A percentile compares a stretch with the other conserved stretches of the same genome.
Evolutionary conservation across 2,888 invertebrate genomes (phyloP).

Genomic region (Acronicta psi): DNA sequence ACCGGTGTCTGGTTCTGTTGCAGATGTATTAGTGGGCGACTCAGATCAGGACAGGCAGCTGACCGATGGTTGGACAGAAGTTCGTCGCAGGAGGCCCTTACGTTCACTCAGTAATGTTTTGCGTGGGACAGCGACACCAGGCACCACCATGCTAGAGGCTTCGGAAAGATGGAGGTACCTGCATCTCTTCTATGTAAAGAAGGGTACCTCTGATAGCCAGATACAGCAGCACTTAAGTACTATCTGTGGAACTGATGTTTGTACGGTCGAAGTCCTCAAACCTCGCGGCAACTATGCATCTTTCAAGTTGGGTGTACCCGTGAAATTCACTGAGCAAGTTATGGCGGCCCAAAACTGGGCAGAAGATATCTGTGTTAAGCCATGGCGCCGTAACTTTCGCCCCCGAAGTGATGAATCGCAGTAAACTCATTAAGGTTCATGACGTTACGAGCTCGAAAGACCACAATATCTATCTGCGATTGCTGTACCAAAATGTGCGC

Average conservation of each 20-base stretch:
- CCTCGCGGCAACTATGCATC: conserved; percentile 4
- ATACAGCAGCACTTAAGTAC: conserved; percentile 11
- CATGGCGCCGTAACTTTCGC: conserved; percentile 10
- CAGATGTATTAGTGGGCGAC: too few relatives aligned
- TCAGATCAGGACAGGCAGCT: neutral
- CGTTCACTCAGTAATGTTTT: neutral
- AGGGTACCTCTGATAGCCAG: neutral
- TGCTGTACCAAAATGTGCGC: conserved; percentile 13
- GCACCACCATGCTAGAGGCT: conserved; percentile 3
- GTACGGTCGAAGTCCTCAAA: conserved; percentile 11
- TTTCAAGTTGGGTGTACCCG: conserved; percentile 10
- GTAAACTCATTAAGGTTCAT: neutral
- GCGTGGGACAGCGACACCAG: conserved; percentile 7
- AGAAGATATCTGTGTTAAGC: conserved; percentile 7
- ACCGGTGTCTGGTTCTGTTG: neutral
- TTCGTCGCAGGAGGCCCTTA: neutral
- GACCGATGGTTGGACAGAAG: conserved; percentile 5
- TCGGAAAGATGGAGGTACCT: conserved; percentile 14
- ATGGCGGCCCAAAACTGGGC: conserved; percentile 8
- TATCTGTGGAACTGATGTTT: conserved; percentile 9
- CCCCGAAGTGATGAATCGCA: neutral
- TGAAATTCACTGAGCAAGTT: neutral
- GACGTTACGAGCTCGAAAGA: neutral
- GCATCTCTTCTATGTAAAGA: conserved; percentile 14
- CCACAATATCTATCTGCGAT: neutral